A percentile compares a stretch with the other conserved stretches of the same genome.
phyloP scores from a whole-genome alignment of 1,140 invertebrate genomes.

The Sitobion miscanthi region DNA sequence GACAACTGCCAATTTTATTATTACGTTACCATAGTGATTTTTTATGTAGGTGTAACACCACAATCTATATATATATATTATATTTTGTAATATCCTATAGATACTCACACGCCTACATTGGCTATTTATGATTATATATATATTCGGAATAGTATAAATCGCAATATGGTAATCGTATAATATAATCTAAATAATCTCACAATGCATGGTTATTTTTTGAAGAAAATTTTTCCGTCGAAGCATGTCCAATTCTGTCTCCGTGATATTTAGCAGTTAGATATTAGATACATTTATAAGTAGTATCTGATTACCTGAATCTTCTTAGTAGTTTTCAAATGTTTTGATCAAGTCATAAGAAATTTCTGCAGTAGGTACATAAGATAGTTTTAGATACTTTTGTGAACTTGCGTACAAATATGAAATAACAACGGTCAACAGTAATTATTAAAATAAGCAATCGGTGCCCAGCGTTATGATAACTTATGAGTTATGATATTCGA shows the following conservation, averaged over 20 bases:
- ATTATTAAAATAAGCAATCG: not conserved
- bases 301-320: not conserved
- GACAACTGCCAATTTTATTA: not conserved
- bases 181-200: not conserved
- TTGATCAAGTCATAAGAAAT: not conserved
- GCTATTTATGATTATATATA: not conserved
- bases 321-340: not conserved
- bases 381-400: not conserved
- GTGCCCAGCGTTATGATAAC: not conserved
- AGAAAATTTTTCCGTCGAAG: not conserved
- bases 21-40: not conserved
- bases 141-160: not conserved
- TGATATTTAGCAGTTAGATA: not conserved
- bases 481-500: too few species aligned
- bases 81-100: not conserved
- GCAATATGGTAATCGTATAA: not conserved
- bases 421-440: too few species aligned
- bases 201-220: not conserved
- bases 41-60: not conserved
- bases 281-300: not conserved
- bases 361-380: not conserved
- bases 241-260: not conserved
- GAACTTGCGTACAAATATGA: not conserved
- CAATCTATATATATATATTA: not conserved
- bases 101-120: not conserved